Percentiles rank a stretch among this genome's conserved stretches.
These are phyloP conservation scores for Hyperopisus bebe DNA, from an alignment of 2,113 vertebrate species.

Conservation along the genomic window DNA sequence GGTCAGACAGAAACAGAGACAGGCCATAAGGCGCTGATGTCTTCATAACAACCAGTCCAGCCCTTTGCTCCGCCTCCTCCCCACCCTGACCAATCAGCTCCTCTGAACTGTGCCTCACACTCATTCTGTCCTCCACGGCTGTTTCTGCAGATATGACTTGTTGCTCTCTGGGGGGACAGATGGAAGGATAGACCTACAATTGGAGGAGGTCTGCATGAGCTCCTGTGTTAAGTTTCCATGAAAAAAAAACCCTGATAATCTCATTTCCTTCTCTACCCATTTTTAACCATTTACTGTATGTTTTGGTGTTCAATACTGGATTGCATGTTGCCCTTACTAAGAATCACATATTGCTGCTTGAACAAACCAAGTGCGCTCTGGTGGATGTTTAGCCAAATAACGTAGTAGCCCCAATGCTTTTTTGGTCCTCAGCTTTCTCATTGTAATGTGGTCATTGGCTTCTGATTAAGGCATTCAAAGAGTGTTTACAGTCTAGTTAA, in stretches of 20 bases:
- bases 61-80: conserved; percentile 22
- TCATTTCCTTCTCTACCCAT: neutral
- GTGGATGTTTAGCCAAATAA: neutral
- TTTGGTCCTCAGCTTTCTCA: neutral
- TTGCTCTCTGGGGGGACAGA: conserved; percentile 40
- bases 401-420: neutral
- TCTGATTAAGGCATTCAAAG: conserved; percentile 31
- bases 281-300: neutral
- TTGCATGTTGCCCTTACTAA: neutral
- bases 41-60: conserved; percentile 49
- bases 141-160: conserved; percentile 53
- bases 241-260: neutral
- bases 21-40: conserved; percentile 43
- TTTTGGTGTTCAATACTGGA: neutral
- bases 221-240: conserved; percentile 38
- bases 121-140: conserved; percentile 37
- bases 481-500: conserved; percentile 52
- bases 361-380: neutral
- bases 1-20: conserved; percentile 35
- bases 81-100: conserved; percentile 58
- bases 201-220: conserved; percentile 37
- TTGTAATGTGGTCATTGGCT: conserved; percentile 42
- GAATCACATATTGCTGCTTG: neutral
- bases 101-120: conserved; percentile 33
- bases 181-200: neutral